Conservation (phyloP, 2,113 vertebrate species). For the Stomatorhinus ivindoensis region DNA sequence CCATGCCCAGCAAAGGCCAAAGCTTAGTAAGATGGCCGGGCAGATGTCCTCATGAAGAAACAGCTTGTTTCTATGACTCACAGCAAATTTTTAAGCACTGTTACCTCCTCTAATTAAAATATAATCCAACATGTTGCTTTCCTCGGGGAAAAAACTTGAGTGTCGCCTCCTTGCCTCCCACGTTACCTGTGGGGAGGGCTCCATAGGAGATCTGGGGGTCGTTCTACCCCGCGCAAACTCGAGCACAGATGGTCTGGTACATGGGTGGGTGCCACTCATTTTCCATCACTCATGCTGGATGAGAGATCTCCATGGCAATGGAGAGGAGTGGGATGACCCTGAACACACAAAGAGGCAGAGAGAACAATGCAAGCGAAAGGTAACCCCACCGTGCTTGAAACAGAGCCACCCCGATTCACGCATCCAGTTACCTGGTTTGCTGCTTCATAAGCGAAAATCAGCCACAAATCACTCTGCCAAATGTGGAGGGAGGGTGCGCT, state of each 20-base stretch:
- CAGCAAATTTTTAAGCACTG: constrained; percentile 52
- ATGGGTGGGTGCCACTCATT: background rate
- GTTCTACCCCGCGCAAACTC: background rate
- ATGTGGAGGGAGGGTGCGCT: background rate
- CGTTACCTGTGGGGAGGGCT: background rate
- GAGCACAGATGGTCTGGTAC: background rate
- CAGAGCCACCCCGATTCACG: background rate
- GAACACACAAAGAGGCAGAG: background rate
- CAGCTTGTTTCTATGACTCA: constrained; percentile 61
- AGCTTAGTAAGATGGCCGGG: constrained; percentile 2
- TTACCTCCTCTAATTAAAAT: constrained; percentile 63
- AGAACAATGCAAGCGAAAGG: background rate
- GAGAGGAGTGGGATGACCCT: background rate
- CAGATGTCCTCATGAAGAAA: constrained; percentile 30
- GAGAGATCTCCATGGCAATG: background rate
- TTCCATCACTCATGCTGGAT: background rate
- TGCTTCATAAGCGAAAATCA: background rate
- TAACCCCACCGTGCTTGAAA: background rate
- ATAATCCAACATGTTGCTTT: constrained; percentile 66
- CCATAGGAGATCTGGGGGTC: background rate
- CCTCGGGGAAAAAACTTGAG: constrained; percentile 31
- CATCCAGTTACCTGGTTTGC: background rate
- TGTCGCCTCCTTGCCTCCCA: constrained; percentile 38
- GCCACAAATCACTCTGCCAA: background rate
- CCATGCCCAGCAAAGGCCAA: background rate